Conservation (phyloP, 2,113 vertebrate species). For the Chunga burmeisteri region DNA sequence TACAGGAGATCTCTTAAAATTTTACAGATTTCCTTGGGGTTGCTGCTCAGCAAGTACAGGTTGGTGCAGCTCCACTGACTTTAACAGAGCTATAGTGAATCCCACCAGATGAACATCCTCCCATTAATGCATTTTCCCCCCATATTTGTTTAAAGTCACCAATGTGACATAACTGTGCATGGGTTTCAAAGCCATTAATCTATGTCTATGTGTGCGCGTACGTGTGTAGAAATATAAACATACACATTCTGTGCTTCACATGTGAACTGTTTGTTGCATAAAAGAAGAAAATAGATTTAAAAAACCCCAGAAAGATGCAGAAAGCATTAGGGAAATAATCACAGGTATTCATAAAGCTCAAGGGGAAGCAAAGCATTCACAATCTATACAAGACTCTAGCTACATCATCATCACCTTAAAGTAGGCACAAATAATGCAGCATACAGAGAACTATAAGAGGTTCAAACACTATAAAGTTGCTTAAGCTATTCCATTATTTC, state of each 20-base stretch:
- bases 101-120: not conserved
- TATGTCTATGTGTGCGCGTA: not conserved
- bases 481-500: constrained; percentile 23
- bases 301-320: not conserved
- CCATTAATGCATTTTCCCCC: not conserved
- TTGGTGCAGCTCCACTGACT: not conserved
- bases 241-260: constrained; percentile 31
- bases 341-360: constrained; percentile 31
- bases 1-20: not conserved
- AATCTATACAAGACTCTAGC: constrained; percentile 19
- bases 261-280: constrained; percentile 29
- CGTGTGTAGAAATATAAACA: not conserved
- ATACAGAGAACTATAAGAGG: constrained; percentile 10
- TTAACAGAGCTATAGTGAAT: not conserved
- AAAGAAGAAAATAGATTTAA: constrained; percentile 29
- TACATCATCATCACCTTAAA: constrained; percentile 20
- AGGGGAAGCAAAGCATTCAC: constrained; percentile 38
- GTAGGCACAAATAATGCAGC: constrained; percentile 48
- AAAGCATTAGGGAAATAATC: constrained; percentile 53
- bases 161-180: not conserved
- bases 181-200: constrained; percentile 18
- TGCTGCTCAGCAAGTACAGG: not conserved
- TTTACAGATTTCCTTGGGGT: not conserved
- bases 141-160: not conserved
- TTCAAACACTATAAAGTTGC: constrained; percentile 51